Conservation (phyloP, 1,140 invertebrate species). For the Drosophila arawakana region DNA sequence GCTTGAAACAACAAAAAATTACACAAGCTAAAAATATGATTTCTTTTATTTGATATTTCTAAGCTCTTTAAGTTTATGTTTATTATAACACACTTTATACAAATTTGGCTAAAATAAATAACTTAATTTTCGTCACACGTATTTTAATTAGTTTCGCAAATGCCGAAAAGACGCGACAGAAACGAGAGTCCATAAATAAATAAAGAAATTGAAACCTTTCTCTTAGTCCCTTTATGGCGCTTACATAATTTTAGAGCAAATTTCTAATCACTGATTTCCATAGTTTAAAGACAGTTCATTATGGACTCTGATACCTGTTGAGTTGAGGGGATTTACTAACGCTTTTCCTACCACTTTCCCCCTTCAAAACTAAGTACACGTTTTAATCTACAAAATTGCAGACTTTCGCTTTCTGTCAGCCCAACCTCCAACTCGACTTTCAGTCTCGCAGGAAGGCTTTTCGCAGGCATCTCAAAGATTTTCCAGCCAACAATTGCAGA, state of each 20-base stretch:
- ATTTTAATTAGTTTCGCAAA: slow-evolving; percentile 32
- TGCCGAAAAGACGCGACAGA: background rate
- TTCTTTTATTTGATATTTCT: slow-evolving; percentile 1
- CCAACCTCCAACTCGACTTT: background rate
- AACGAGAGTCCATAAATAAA: slow-evolving; percentile 3
- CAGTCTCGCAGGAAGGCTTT: slow-evolving; percentile 17
- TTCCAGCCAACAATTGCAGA: slow-evolving; percentile 49
- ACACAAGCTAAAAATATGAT: slow-evolving; percentile 8
- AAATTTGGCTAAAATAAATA: slow-evolving; percentile 17
- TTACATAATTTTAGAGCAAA: slow-evolving; percentile 63
- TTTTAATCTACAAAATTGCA: slow-evolving; percentile 56
- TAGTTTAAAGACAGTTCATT: slow-evolving; percentile 59
- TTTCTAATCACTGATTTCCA: slow-evolving; percentile 38
- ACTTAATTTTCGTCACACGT: slow-evolving; percentile 7
- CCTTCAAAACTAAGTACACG: slow-evolving; percentile 23
- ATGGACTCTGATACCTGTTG: slow-evolving; percentile 56
- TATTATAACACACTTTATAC: too few species aligned
- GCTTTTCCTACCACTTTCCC: background rate
- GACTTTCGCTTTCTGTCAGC: slow-evolving; percentile 63
- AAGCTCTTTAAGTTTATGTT: background rate
- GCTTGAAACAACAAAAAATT: slow-evolving; percentile 3
- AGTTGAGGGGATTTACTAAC: background rate
- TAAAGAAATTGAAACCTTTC: slow-evolving; percentile 50
- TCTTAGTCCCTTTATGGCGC: slow-evolving; percentile 30
- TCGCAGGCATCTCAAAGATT: slow-evolving; percentile 34